Evolutionary conservation across 2,888 invertebrate genomes (phyloP), one percentile per base, ranked within the genome.

Genomic region (Phengaris alcon): DNA sequence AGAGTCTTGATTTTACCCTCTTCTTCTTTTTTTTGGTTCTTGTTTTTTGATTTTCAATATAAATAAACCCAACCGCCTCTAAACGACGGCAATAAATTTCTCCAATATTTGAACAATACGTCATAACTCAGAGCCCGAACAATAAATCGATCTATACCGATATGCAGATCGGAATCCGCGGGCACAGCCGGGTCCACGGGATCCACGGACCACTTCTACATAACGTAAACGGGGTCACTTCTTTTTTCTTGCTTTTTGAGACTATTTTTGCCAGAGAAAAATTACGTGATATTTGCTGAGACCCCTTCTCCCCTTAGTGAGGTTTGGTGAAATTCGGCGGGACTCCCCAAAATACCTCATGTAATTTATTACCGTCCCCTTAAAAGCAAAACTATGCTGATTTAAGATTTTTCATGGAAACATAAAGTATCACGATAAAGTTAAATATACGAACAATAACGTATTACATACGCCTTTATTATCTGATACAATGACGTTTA

Each of bases 141-240:
- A 77, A 78, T 76, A 77, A 77, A 78, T 77, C 78, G 69, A 77
- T 79, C 78, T 75, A 77, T 75, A 64, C 68, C 73, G 75, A 72
- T 72, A 80, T 77, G 76, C 75, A 77, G 79, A 78, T 76, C 77
- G 78, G 77, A 77, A 73, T 79, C 76, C 75, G 76, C 77, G 77
- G 76, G 22, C 22, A 1, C 22, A 22, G 22, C 22, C 0, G 1
- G 79, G 78, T 68, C 22, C 22, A 22, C 76, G 75, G 54, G 59
- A 68, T 48, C 64, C 35, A 35, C 59, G 22, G 22, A 10, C 12
- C 9, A 9, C 22, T 22, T 22, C 22, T 22, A 22, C 22, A 22
- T 22, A 22, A 22, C 22, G 22, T 22, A 22, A 64, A 35, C 35
- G 35, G 64, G 64, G 64, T 64, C 64, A 77, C 51, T 35, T 35